Base-by-base conservation (phyloP, 2,113 vertebrate genomes). In the Osmerus eperlanus region DNA sequence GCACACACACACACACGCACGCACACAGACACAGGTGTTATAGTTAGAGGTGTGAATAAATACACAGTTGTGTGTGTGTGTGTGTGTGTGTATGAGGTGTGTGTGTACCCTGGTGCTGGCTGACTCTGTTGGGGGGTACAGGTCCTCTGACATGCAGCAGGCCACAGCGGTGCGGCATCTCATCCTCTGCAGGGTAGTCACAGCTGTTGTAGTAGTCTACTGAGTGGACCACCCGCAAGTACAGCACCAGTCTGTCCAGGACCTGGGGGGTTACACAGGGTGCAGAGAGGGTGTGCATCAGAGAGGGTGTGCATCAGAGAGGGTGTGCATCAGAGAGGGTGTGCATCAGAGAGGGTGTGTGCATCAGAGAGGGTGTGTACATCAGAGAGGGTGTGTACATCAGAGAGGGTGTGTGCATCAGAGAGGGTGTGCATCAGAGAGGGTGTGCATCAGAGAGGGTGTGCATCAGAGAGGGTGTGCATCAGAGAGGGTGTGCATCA, bases 81-180 rank as follows among this genome's bases (percentile, higher is more conserved):
- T 25, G 25, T 25, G 14, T 54, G 36, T 36, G 21, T n/a, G 16
- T 65, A 19, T 21, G 21, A 21, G 21, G 21, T 21, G 58, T 60
- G 58, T n/a, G 13, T 13, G 18, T 70, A 95, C 95, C 94, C 82
- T 98, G 95, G 0, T 93, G 78, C 0, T 93, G 93, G 1, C 93
- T 95, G 68, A 96, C 92, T 19, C 91, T 92, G 84, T 92, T 95
- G 28, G 93, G 93, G 0, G 96, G 95, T 21, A 95, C 87, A 0
- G 96, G 94, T 0, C 95, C 96, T 2, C 96, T 87, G 1, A 97
- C 95, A 0, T 97, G 96, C 71, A 97, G 87, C 47, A 98, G 95
- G 1, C 96, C 95, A 0, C 96, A 98, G 65, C 96, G 94, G 64
- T 96, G 96, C 2, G 96, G 96, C 96, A 98, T 98, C 86, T 97